Evolutionary conservation across 2,888 invertebrate species (phyloP), one percentile per base, ranked within the genome.

Genomic region (Phyto melanocephala): DNA sequence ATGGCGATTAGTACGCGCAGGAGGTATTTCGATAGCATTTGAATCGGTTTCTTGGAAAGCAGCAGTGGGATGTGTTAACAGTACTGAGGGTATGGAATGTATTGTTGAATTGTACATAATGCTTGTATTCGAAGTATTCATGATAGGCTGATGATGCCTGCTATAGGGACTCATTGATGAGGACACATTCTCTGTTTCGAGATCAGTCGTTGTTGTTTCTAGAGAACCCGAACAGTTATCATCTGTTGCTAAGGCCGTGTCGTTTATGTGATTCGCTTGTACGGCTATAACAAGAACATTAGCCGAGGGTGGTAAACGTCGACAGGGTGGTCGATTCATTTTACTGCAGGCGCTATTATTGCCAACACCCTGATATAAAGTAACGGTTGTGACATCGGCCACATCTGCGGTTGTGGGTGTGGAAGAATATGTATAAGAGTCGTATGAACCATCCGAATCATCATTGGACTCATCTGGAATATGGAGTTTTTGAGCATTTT

Each of bases 341-440:
- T 72, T 24, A 33, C 42, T 71, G 20, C 65, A 50, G 40, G 35
- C 40, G 24, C 47, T 37, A 20, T 33, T 58, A 4, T 24, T n/a
- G 33, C 56, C 24, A 40, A 42, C 52, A 22, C 65, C 72, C 50
- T 63, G 80, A 15, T 58, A 62, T 56, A 67, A 47, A 71, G 80
- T 86, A 62, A 86, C 72, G 47, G 87, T 84, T 22, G 86, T 85
- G 45, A 88, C 86, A 82, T 88, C 89, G 15, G 89, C 89, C 33
- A 89, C 90, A 80, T 89, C 89, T n/a, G 89, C 90, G 10, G 90
- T 89, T 17, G 90, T 90, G 13, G 89, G 89, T 72, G 90, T 89
- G 4, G 90, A 90, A 50, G 88, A 89, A 84, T 86, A 88, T 24
- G 87, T 87, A 80, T 87, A 85, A 7, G 84, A 79, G 54, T 81